Base-by-base conservation (phyloP, 1,140 invertebrate species). In the Caenorhabditis tropicalis region DNA sequence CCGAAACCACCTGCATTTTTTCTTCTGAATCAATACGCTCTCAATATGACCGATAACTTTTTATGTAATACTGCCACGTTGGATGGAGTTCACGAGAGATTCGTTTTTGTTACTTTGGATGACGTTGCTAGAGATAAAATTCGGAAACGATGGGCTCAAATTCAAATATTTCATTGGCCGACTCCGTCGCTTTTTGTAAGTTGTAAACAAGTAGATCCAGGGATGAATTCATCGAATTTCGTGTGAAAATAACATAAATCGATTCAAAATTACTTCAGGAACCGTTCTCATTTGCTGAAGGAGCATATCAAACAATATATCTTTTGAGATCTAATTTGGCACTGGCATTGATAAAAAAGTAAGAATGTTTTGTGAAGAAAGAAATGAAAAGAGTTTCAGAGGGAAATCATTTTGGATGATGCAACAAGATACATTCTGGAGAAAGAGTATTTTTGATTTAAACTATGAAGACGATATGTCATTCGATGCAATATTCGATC, bases 21-120 rank as follows among this genome's bases (percentile, higher is more conserved):
- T 48, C 82, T 90, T 16, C 88, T 90, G 7, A 90, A 90, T 82
- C 83, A 90, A 29, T 86, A 91, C 82, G 89, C 89, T 29, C 85
- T 90, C n/a, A 90, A 90, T 65, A 90, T 90, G 90, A 91, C 89
- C 5, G 90, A 89, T 82, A 90, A 91, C 79, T 90, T 90, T 70
- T 74, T 90, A 24, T 90, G 89, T 80, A 90, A 90, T 56, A 90
- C 89, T 3, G 74, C 46, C 51, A 82, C 84, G 9, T 85, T 88
- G 36, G 80, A 88, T 16, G 89, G 90, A 19, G 89, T 82, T 27
- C 89, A 90, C 82, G 89, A 90, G n/a, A 83, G 89, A 19, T 86
- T 90, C 21, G 87, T 90, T 58, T 90, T 90, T 80, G 89, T 90
- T 24, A 90, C 89, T n/a, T 46, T 90, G 80, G 89, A 90, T 85